A percentile compares a stretch with the other conserved stretches of the same genome.
Conservation (phyloP, 2,113 vertebrate genomes). For the Coreoperca whiteheadi region DNA sequence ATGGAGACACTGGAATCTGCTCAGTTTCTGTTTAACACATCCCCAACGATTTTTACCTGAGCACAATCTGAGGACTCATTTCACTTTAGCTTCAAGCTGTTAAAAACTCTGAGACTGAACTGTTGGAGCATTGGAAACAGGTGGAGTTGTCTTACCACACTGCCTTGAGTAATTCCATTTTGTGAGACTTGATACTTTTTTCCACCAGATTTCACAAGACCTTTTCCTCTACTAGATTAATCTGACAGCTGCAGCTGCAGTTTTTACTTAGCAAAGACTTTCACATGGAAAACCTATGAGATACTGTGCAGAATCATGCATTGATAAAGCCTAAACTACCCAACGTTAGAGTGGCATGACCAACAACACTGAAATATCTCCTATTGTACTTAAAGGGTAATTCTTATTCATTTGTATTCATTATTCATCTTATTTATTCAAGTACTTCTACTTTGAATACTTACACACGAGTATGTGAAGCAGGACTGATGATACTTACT, state of each 20-base stretch:
- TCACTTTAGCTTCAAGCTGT: conserved; percentile 32
- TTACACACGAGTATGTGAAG: neutral
- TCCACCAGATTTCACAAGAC: conserved; percentile 35
- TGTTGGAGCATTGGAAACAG: conserved; percentile 52
- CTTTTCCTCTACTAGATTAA: conserved; percentile 31
- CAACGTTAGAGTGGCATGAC: neutral
- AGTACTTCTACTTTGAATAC: neutral
- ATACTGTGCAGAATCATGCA: neutral
- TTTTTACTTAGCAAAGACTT: conserved; percentile 14
- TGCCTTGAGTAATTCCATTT: conserved; percentile 29
- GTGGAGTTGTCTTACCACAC: conserved; percentile 51
- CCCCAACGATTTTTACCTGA: conserved; percentile 21
- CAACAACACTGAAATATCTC: neutral
- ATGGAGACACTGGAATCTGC: conserved; percentile 20
- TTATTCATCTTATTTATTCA: neutral
- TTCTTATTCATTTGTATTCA: neutral
- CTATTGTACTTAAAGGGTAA: neutral
- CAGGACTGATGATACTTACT: neutral
- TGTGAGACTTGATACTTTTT: conserved; percentile 32
- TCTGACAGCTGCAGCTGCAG: conserved; percentile 61
- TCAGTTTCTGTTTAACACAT: conserved; percentile 29
- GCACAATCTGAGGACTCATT: conserved; percentile 21
- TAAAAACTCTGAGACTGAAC: neutral
- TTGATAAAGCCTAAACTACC: neutral
- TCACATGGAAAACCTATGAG: conserved; percentile 2